Base-by-base conservation (phyloP, 2,888 invertebrate genomes). In the Cephonodes hylas region DNA sequence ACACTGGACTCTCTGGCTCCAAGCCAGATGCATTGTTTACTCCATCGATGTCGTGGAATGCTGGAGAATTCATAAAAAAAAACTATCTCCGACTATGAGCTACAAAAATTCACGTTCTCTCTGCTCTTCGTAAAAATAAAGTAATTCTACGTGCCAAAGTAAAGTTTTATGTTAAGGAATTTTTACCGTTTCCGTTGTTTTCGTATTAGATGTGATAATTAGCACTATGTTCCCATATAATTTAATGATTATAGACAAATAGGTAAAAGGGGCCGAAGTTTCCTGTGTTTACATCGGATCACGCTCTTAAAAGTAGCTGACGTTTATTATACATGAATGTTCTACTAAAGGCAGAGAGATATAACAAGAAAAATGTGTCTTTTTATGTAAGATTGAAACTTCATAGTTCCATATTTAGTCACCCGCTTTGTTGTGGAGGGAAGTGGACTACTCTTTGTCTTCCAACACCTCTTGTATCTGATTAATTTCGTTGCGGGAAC, bases 21-120 rank as follows among this genome's bases (percentile, higher is more conserved):
- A 3, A n/a, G 62, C 63, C 64, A 65, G 66, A 13, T 56, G 61
- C 56, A 62, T 62, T 48, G 34, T 64, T 70, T 62, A 61, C 56
- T 62, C 46, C 58, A 22, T 42, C n/a, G 57, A 60, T 64, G 45
- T 64, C 61, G 63, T 31, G 34, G 15, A 7, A 23, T 31, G 27
- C 60, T 27, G 13, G 23, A 60, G 58, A 63, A 69, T 64, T 53
- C 60, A 27, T 42, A 58, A 57, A 61, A 67, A 69, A 66, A 60
- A 63, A 64, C 38, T 7, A 42, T 44, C 60, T 57, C 67, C 70
- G 66, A 64, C 61, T 61, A 60, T n/a, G 53, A 20, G 31, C 20
- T 27, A 53, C 27, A 1, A 38, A n/a, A n/a, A 38, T 18, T 31
- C n/a, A n/a, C n/a, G n/a, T 18, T 53, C 31, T 53, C 31, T 31